These are phyloP conservation scores for Lordiphosa andalusiaca DNA, from an alignment of 2,888 invertebrate genomes.

Conservation along the genomic window DNA sequence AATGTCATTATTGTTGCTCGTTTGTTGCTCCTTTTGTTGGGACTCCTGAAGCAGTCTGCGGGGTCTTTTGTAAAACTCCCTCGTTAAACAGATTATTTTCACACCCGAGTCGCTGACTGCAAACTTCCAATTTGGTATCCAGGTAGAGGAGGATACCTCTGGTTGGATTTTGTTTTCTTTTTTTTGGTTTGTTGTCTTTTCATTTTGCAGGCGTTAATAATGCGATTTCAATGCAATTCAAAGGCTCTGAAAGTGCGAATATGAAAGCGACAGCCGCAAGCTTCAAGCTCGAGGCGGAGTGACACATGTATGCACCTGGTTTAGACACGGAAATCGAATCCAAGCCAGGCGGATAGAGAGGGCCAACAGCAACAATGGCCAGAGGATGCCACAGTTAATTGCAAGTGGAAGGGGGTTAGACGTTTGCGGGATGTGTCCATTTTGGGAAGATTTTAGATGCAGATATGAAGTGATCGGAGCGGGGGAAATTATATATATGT, in stretches of 20 bases:
- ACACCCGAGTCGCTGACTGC: constrained; percentile 59
- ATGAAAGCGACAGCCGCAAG: constrained; percentile 63
- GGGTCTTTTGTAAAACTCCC: constrained; percentile 78
- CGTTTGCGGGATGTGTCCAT: too few relatives aligned
- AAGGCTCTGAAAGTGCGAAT: constrained; percentile 61
- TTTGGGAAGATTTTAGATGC: too few relatives aligned
- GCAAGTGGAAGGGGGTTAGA: too few relatives aligned
- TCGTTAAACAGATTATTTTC: constrained; percentile 79
- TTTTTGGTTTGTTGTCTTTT: neutral
- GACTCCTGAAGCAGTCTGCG: constrained; percentile 20
- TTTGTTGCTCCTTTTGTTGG: constrained; percentile 57
- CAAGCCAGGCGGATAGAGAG: neutral
- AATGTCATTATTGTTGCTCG: constrained; percentile 74
- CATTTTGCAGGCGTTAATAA: constrained; percentile 74
- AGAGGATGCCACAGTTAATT: constrained; percentile 10
- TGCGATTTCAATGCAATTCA: constrained; percentile 75
- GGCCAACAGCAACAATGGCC: constrained; percentile 27
- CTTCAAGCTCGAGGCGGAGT: constrained; percentile 49
- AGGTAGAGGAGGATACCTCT: constrained; percentile 25
- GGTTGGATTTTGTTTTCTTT: constrained; percentile 1
- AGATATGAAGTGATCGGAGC: too few relatives aligned
- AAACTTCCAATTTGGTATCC: constrained; percentile 66
- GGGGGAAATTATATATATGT: too few relatives aligned
- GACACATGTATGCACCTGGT: constrained; percentile 80
- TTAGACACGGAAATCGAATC: constrained; percentile 57